phyloP scores from a whole-genome alignment of 2,888 invertebrate genomes.

The Andrena dorsata region DNA sequence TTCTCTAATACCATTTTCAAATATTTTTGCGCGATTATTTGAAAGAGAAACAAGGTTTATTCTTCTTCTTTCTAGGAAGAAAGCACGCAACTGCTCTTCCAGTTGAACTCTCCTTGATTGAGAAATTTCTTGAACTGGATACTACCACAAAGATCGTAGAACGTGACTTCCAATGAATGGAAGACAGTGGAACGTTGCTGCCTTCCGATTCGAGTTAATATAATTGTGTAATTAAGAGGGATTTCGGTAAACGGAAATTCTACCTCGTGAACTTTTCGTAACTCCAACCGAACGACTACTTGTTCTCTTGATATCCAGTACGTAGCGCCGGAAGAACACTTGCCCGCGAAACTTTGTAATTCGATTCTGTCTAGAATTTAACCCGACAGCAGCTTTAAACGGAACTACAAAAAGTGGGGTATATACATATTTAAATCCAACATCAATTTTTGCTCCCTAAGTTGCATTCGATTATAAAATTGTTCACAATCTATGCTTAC shows the following conservation, averaged over 20 bases:
- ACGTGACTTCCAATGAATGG: conserved; percentile 14
- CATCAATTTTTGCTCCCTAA: background rate
- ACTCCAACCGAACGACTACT: conserved; percentile 27
- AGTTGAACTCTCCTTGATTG: conserved; percentile 1
- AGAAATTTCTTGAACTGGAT: conserved; percentile 4
- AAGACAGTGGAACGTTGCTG: conserved; percentile 1
- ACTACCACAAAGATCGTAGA: background rate
- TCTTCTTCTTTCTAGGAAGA: background rate
- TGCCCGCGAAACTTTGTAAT: conserved; percentile 27
- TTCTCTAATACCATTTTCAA: background rate
- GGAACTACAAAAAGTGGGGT: background rate
- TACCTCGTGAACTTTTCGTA: conserved; percentile 8
- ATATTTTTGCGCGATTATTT: background rate
- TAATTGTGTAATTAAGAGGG: conserved; percentile 37
- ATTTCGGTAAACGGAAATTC: conserved; percentile 18
- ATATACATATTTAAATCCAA: conserved; percentile 4
- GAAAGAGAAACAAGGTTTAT: background rate
- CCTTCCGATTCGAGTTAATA: conserved; percentile 5
- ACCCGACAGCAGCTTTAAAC: background rate
- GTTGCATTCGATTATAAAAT: background rate
- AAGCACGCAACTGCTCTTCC: background rate
- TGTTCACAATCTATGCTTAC: background rate
- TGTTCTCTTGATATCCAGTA: conserved; percentile 37
- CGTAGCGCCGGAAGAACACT: conserved; percentile 33
- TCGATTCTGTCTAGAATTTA: conserved; percentile 12